Evolutionary conservation across 2,888 invertebrate species (phyloP).

Genomic region (Parnassius orleans): DNA sequence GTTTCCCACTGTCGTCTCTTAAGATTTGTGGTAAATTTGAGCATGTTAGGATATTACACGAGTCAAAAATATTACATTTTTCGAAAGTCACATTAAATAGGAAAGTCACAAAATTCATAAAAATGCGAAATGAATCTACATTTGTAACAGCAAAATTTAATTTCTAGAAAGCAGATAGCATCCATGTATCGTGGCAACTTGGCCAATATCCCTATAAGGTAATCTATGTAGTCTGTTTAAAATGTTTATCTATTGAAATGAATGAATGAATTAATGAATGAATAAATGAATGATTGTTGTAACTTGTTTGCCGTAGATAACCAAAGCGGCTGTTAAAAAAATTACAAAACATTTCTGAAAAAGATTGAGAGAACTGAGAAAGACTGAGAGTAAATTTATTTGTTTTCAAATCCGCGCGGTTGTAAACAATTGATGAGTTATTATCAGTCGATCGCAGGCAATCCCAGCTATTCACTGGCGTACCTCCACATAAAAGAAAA

Average conservation of each 20-base stretch:
- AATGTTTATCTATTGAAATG: too few relatives aligned
- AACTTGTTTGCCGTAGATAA: too few relatives aligned
- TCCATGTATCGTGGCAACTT: slow-evolving; percentile 44
- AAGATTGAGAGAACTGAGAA: too few relatives aligned
- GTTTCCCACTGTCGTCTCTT: too few relatives aligned
- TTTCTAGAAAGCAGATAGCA: slow-evolving; percentile 59
- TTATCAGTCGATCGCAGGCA: slow-evolving; percentile 69
- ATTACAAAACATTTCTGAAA: too few relatives aligned
- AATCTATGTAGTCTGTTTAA: too few relatives aligned
- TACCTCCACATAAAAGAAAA: slow-evolving; percentile 52
- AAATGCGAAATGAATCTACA: slow-evolving; percentile 67
- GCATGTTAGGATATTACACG: slow-evolving; percentile 63
- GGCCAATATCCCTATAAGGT: too few relatives aligned
- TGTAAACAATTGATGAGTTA: slow-evolving; percentile 76
- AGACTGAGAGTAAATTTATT: slow-evolving; percentile 9
- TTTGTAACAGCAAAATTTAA: slow-evolving; percentile 58
- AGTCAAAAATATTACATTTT: slow-evolving; percentile 71
- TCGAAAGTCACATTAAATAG: slow-evolving; percentile 65
- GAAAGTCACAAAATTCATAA: slow-evolving; percentile 55
- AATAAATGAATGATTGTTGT: too few relatives aligned
- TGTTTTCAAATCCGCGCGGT: slow-evolving; percentile 9
- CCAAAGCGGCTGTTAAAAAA: too few relatives aligned
- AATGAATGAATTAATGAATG: too few relatives aligned
- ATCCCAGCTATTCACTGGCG: slow-evolving; percentile 44
- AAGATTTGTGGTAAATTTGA: slow-evolving; percentile 76